Base-by-base conservation (phyloP, 2,888 invertebrate genomes). In the Drosophila tanythrix region DNA sequence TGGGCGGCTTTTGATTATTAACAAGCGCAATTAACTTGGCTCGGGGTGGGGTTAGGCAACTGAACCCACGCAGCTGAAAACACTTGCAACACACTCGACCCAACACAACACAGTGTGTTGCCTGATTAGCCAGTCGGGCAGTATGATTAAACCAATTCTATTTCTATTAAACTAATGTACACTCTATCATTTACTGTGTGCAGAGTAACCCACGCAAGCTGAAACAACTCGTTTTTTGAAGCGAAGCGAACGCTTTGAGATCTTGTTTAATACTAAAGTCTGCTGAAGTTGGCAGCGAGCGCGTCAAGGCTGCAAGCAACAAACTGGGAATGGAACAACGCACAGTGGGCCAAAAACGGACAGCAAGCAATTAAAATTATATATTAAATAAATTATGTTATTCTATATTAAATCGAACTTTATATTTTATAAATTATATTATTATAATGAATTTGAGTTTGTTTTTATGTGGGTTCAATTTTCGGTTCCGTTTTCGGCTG, bases 261-360 rank as follows among this genome's bases (percentile, higher is more conserved):
- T 87, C 87, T 86, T 79, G 82, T 76, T 88, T 87, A 82, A 88
- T 88, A 88, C 86, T 87, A 52, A 79, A 88, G 67, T 77, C 76
- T 66, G 62, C 70, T 76, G 76, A 68, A 87, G 85, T 79, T 76
- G 63, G 55, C 11, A 70, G 76, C 78, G 60, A 53, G 52, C 38
- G 60, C 25, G 68, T 43, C 76, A 72, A 76, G 79, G 72, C 79
- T 79, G 73, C 48, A 2, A 55, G 2, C 70, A 50, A 65, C 73
- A 25, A 43, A 21, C 33, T 63, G 77, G 66, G 46, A 81, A 69
- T 61, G 78, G 56, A 76, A 83, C 76, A 82, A 69, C 53, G 68
- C 51, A 83, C 82, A 86, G 79, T 84, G 83, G 79, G 8, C 1
- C 52, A 40, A n/a, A 10, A 3, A 7, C 2, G 6, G 21, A 0